Base-by-base conservation (phyloP, 2,113 vertebrate species). In the Zosterops lateralis region DNA sequence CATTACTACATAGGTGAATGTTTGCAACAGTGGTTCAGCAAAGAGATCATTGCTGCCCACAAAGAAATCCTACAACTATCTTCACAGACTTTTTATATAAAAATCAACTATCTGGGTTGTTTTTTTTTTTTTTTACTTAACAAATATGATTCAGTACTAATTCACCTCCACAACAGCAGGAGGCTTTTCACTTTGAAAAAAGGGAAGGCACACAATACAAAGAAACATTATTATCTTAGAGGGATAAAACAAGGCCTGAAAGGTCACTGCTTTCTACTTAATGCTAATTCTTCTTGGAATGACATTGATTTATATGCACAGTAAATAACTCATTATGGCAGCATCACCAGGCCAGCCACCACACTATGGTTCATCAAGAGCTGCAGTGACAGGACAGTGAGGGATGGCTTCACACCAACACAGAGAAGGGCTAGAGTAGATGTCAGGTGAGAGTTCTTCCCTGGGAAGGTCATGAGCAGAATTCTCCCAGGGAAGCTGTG, bases 361-460 rank as follows among this genome's bases (percentile, higher is more conserved):
- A 57, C 6, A 10, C 16, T 10, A 7, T 13, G 25, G 10, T 7
- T 34, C 31, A 50, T 1, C 44, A 34, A 16, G 19, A 50, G 20
- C 34, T 14, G 34, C 17, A 14, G 70, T 2, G 25, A 25, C 61
- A 29, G 70, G 29, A 38, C 22, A 8, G 7, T 32, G 32, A 38
- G 47, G 32, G 26, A 10, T 28, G 50, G 50, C 28, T 24, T 8
- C 42, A 5, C 2, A 7, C 17, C 11, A 7, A 5, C 32, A 62
- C 2, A 0, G 24, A 20, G 44, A 19, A 85, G 44, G 2, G 10
- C 14, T 1, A 4, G 36, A 6, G 16, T 3, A 20, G 61, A 6
- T 11, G 31, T 3, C 44, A 50, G 44, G 16, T 29, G 24, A 26
- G 44, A 50, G 26, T 20, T 19, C 31, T 51, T 7, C 44, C 51